A percentile compares a stretch with the other conserved stretches of the same genome.
phyloP scores from a whole-genome alignment of 2,113 vertebrate genomes.

The Nothoprocta perdicaria region DNA sequence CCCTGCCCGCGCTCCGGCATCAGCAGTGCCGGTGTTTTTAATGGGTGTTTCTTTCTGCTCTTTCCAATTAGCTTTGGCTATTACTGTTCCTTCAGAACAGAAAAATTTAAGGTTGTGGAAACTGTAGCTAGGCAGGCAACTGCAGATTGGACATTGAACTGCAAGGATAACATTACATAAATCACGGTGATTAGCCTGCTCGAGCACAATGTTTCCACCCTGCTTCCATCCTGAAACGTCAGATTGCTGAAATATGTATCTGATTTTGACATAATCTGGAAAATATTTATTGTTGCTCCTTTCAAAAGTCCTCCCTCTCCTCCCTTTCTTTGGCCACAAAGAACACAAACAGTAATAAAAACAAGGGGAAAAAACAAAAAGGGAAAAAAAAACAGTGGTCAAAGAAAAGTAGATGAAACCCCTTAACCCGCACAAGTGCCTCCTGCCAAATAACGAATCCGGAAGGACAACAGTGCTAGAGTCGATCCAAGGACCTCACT shows the following conservation, averaged over 20 bases:
- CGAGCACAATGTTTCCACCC: conserved; percentile 11
- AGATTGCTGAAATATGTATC: neutral
- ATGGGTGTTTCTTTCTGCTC: conserved; percentile 10
- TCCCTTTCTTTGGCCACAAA: neutral
- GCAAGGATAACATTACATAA: conserved; percentile 7
- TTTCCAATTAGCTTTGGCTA: conserved; percentile 23
- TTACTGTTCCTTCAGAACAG: conserved; percentile 23
- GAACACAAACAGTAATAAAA: neutral
- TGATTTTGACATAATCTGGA: neutral
- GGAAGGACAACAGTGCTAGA: neutral
- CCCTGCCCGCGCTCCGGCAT: neutral
- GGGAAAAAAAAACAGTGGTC: accelerated
- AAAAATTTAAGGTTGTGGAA: conserved; percentile 31
- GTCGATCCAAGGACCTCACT: neutral
- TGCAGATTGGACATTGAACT: conserved; percentile 31
- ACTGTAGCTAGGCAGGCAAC: conserved; percentile 14
- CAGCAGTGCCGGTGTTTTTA: neutral
- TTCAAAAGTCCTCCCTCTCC: neutral
- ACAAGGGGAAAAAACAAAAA: neutral
- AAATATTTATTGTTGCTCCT: conserved; percentile 27
- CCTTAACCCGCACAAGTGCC: neutral
- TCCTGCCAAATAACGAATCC: neutral
- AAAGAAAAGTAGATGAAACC: neutral
- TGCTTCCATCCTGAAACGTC: neutral
- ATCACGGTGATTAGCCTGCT: neutral